Evolutionary conservation across 1,140 invertebrate genomes (phyloP).

Genomic region (Brachionus paranguensis): DNA sequence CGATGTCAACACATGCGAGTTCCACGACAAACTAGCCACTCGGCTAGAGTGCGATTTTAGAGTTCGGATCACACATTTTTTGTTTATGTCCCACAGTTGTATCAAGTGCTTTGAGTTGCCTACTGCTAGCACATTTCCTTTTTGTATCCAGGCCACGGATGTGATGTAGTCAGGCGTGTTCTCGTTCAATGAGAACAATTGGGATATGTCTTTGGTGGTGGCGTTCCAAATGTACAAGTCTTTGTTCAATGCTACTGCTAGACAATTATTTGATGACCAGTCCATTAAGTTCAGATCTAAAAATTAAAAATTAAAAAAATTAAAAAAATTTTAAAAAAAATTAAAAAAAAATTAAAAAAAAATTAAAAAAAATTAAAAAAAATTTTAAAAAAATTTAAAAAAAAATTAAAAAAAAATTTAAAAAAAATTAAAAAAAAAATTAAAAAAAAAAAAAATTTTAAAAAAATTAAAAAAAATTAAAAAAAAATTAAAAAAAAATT

Average conservation of each 20-base stretch:
- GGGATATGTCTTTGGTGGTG: slow-evolving; percentile 76
- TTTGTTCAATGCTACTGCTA: slow-evolving; percentile 79
- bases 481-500: background rate
- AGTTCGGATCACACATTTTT: slow-evolving; percentile 56
- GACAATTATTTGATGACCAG: slow-evolving; percentile 78
- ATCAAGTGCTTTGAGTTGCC: slow-evolving; percentile 71
- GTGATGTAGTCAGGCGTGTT: slow-evolving; percentile 69
- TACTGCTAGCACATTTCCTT: slow-evolving; percentile 78
- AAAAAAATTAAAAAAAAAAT: background rate
- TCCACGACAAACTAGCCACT: slow-evolving; percentile 84
- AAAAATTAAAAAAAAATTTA: slow-evolving; percentile 43
- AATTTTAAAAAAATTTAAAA: slow-evolving; percentile 43
- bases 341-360: background rate
- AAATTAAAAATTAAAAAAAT: no score
- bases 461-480: no score
- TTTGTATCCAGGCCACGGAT: slow-evolving; percentile 82
- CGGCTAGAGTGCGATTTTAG: slow-evolving; percentile 51
- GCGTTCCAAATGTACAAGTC: slow-evolving; percentile 94
- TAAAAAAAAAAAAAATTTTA: slow-evolving; percentile 60
- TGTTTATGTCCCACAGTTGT: slow-evolving; percentile 61
- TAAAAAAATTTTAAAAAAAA: slow-evolving; percentile 49
- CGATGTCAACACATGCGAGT: slow-evolving; percentile 70
- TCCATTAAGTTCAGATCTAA: slow-evolving; percentile 82
- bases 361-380: no score
- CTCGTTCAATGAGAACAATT: slow-evolving; percentile 68